Evolutionary conservation across 2,888 invertebrate genomes (phyloP).

Genomic region (Caradrina kadenii): DNA sequence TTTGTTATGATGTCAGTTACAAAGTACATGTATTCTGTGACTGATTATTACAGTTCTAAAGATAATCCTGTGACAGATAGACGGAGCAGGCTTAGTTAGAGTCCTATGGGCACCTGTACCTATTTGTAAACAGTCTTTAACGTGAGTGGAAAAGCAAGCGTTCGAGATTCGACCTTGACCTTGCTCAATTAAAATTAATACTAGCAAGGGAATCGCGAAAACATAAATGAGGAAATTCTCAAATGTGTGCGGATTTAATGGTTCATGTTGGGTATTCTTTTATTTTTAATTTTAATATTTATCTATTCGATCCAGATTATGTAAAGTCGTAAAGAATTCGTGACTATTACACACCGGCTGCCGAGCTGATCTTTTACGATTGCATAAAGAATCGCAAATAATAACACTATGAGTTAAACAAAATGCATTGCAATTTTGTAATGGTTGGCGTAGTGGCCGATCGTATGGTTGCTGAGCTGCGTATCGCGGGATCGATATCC

Average conservation of each 20-base stretch:
- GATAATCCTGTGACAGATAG: too few relatives aligned
- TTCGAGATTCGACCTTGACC: slow-evolving; percentile 13
- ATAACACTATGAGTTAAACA: too few relatives aligned
- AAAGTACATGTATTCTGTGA: too few relatives aligned
- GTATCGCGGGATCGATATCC: too few relatives aligned
- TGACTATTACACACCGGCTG: neutral
- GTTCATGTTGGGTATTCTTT: slow-evolving; percentile 17
- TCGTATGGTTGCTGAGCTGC: too few relatives aligned
- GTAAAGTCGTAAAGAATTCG: slow-evolving; percentile 26
- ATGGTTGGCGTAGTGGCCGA: too few relatives aligned
- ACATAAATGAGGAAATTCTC: slow-evolving; percentile 27
- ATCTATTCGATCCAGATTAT: slow-evolving; percentile 17
- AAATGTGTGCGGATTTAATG: slow-evolving; percentile 18
- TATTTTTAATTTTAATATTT: slow-evolving; percentile 26
- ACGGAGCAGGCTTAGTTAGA: too few relatives aligned
- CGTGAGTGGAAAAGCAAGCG: slow-evolving; percentile 28
- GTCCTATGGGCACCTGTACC: neutral
- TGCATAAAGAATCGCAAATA: too few relatives aligned
- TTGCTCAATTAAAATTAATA: slow-evolving; percentile 46
- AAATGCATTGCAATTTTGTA: too few relatives aligned
- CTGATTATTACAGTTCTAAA: too few relatives aligned
- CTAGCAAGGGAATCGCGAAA: slow-evolving; percentile 10
- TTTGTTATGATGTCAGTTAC: too few relatives aligned
- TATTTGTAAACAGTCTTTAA: slow-evolving; percentile 10
- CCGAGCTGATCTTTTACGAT: too few relatives aligned